phyloP scores from a whole-genome alignment of 2,113 vertebrate species.

The Dasyurus viverrinus region DNA sequence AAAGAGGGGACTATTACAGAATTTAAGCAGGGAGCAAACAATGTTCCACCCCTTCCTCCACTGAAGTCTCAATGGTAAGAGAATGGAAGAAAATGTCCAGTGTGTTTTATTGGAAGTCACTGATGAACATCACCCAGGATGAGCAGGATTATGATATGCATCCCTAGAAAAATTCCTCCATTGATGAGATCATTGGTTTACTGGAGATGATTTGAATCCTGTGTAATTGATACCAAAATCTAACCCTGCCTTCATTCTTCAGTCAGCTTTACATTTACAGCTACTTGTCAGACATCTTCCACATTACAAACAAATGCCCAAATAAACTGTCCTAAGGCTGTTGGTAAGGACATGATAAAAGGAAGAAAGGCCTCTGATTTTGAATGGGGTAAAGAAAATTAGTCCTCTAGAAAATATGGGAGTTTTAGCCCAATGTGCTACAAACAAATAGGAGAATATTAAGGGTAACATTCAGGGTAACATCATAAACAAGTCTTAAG shows the following conservation, averaged over 20 bases:
- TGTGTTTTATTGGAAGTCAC: not conserved
- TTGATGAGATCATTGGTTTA: not conserved
- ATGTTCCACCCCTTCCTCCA: not conserved
- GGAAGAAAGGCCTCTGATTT: not conserved
- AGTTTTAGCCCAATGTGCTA: not conserved
- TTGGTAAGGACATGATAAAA: not conserved
- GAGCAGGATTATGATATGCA: not conserved
- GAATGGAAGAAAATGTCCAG: not conserved
- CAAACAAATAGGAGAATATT: not conserved
- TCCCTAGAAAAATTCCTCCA: not conserved
- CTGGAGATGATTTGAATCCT: not conserved
- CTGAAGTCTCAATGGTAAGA: not conserved
- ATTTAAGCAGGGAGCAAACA: not conserved
- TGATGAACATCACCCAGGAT: not conserved
- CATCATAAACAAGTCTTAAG: slow-evolving; percentile 40
- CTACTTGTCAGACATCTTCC: not conserved
- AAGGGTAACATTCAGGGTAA: not conserved
- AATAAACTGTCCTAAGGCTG: not conserved
- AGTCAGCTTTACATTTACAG: not conserved
- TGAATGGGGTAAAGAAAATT: not conserved
- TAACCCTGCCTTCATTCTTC: not conserved
- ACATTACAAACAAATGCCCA: not conserved
- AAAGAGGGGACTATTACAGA: not conserved
- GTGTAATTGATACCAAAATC: not conserved
- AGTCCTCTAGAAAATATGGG: not conserved